These are phyloP conservation scores for Cheilosia grossa DNA, from an alignment of 2,888 invertebrate species.

Conservation along the genomic window DNA sequence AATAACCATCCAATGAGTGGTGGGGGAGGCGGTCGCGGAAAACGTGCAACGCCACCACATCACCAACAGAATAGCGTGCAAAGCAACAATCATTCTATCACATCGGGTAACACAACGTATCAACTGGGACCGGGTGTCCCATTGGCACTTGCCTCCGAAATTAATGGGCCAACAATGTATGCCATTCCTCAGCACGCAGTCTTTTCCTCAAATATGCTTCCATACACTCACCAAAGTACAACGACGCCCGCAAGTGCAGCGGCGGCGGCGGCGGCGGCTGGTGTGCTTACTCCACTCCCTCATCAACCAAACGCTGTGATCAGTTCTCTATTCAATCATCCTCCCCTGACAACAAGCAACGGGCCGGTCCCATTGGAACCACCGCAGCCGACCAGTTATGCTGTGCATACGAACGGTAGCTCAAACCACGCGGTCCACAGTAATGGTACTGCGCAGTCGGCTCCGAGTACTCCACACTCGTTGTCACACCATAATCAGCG, in stretches of 20 bases:
- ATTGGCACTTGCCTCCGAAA: slow-evolving; percentile 76
- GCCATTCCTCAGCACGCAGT: slow-evolving; percentile 82
- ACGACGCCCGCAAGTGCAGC: slow-evolving; percentile 77
- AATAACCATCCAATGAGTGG: slow-evolving; percentile 75
- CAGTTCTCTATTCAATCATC: slow-evolving; percentile 79
- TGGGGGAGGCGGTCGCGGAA: slow-evolving; percentile 78
- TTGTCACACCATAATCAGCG: slow-evolving; percentile 77
- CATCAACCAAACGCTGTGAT: slow-evolving; percentile 81
- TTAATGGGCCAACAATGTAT: slow-evolving; percentile 80
- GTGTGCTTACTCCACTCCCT: slow-evolving; percentile 78
- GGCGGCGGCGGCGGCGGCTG: slow-evolving; percentile 76
- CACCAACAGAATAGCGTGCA: slow-evolving; percentile 75
- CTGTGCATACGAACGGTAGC: slow-evolving; percentile 71
- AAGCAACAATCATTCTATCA: slow-evolving; percentile 63
- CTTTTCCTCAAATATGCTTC: slow-evolving; percentile 82
- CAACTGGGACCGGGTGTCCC: slow-evolving; percentile 78
- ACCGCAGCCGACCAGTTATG: slow-evolving; percentile 77
- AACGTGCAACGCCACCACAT: slow-evolving; percentile 80
- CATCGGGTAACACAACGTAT: slow-evolving; percentile 78
- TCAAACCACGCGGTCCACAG: slow-evolving; percentile 70
- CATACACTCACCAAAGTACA: slow-evolving; percentile 79
- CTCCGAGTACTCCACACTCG: slow-evolving; percentile 82
- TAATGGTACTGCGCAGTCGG: slow-evolving; percentile 80
- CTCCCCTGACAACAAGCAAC: slow-evolving; percentile 70
- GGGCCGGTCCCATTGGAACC: slow-evolving; percentile 76